Conservation (phyloP, 2,113 vertebrate genomes). For the Laticauda colubrina region DNA sequence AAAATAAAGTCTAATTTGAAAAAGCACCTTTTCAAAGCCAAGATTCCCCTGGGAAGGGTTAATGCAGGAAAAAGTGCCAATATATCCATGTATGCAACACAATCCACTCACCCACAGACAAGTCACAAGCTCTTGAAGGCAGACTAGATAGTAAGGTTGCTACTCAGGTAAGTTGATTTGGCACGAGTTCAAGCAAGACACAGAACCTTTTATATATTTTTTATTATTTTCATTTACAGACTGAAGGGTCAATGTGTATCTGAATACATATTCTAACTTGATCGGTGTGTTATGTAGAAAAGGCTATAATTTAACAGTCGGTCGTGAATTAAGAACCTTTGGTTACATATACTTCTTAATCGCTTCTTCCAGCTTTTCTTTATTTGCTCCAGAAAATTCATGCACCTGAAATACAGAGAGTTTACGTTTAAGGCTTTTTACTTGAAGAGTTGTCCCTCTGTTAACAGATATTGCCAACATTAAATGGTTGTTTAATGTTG, state of each 20-base stretch:
- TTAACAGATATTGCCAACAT: background rate
- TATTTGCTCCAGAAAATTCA: slow-evolving; percentile 78
- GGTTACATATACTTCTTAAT: slow-evolving; percentile 67
- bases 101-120: background rate
- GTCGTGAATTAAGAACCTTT: slow-evolving; percentile 30
- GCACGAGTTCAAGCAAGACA: background rate
- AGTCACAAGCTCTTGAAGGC: background rate
- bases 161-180: background rate
- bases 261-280: slow-evolving; percentile 52
- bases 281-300: slow-evolving; percentile 64
- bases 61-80: background rate
- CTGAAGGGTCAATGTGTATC: slow-evolving; percentile 35
- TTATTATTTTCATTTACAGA: slow-evolving; percentile 70
- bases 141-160: background rate
- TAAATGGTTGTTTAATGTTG: background rate
- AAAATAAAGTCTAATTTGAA: background rate
- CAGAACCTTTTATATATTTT: slow-evolving; percentile 54
- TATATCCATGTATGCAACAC: accelerated
- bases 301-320: slow-evolving; percentile 61
- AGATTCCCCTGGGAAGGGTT: background rate
- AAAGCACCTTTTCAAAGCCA: background rate
- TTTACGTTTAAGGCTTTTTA: background rate
- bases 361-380: slow-evolving; percentile 74
- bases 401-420: slow-evolving; percentile 67
- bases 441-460: background rate